Evolutionary conservation across 2,888 invertebrate genomes (phyloP), one percentile per base, ranked within the genome.

Genomic region (Globia sparganii): DNA sequence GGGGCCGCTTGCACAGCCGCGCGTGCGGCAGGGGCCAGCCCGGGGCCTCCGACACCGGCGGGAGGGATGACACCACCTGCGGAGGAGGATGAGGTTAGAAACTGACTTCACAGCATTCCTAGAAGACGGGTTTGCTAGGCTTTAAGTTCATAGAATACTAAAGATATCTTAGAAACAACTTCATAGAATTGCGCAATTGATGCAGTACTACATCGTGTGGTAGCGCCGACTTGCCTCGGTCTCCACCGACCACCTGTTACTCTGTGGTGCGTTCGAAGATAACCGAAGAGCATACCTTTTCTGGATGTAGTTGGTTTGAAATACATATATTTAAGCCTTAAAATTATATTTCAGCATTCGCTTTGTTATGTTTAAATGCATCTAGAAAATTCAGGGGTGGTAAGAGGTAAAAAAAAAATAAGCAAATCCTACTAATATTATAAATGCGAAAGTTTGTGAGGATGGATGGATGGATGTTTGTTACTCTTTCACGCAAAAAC

Each of bases 31-130:
- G 98, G 90, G 75, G 97, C 98, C 87, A 97, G 67, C 98, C 97
- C 92, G 98, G 98, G 78, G 98, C 98, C 93, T 99, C 99, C 53
- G 98, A 98, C 77, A 98, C 97, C 65, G 95, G 94, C 85, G 96
- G 94, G 72, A 96, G 91, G 18, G 93, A 84, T 59, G 88, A 90
- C 28, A 91, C 78, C 87, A 91, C 92, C 91, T 83, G 76, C 4
- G 2, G 34, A 43, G 4, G 4, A 53, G 53, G 11, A 25, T 9
- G 9, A 53, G 2, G 25, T 53, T 25, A 25, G 9, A 9, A 25
- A 25, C 9, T 21, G 49, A 18, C 18, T 28, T 13, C 4, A 8
- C 28, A 37, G n/a, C 8, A 53, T 18, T 37, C 4, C 4, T 9
- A 4, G 11, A 37, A 40, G 4, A 46, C 13, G 9, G 18, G 43